Percentiles rank a stretch among this genome's conserved stretches.
Conservation (phyloP, 92 coral and sea anemone genomes). For the Diadumene lineata region DNA sequence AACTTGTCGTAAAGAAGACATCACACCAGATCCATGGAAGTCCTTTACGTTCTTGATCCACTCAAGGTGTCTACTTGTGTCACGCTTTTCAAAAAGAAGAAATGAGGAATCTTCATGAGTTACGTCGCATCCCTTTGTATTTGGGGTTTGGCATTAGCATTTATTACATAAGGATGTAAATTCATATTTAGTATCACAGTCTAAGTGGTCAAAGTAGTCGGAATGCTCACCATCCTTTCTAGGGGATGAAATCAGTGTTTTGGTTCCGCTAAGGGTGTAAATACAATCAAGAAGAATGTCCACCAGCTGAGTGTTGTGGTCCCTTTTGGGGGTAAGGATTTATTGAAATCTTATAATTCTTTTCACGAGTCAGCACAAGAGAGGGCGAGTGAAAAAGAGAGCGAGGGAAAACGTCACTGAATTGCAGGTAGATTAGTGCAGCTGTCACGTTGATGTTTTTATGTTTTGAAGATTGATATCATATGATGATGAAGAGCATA, state of each 20-base stretch:
- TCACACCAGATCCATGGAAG: constrained; percentile 80
- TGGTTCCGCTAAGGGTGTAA: too few relatives aligned
- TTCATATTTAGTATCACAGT: too few relatives aligned
- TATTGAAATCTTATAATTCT: not conserved
- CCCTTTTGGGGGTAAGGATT: too few relatives aligned
- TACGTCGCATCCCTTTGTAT: too few relatives aligned
- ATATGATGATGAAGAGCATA: not conserved
- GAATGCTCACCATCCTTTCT: too few relatives aligned
- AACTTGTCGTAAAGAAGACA: constrained; percentile 74
- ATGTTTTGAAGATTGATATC: not conserved
- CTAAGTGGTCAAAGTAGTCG: too few relatives aligned
- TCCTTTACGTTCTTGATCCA: constrained; percentile 76
- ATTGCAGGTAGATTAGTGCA: not conserved
- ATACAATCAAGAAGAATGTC: too few relatives aligned
- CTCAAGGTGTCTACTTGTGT: constrained; percentile 56
- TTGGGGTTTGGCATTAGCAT: too few relatives aligned
- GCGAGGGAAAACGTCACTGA: not conserved
- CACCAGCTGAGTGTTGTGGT: too few relatives aligned
- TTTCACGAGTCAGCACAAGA: not conserved
- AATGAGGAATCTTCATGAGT: too few relatives aligned
- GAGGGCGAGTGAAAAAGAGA: not conserved
- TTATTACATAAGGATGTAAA: too few relatives aligned
- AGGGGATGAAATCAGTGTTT: too few relatives aligned
- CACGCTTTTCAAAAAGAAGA: constrained; percentile 24
- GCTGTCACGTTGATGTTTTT: not conserved